phyloP scores from a whole-genome alignment of 2,888 invertebrate genomes.

The Drosophila cyrtoloma region DNA sequence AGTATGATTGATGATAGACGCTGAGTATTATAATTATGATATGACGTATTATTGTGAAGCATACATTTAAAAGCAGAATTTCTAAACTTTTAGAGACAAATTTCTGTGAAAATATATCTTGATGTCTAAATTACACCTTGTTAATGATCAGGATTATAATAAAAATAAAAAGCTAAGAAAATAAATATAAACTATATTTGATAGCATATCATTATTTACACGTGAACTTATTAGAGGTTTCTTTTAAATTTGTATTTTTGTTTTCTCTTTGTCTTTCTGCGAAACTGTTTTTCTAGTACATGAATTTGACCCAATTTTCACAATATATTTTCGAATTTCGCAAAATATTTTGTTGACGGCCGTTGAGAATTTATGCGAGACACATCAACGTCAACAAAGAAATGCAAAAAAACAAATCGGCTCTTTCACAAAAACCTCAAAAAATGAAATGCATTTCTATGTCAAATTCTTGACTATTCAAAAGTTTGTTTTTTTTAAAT shows the following conservation, averaged over 20 bases:
- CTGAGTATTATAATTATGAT: not conserved
- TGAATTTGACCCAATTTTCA: conserved; percentile 72
- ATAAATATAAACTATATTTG: not conserved
- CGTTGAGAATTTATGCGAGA: conserved; percentile 64
- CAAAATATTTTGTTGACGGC: conserved; percentile 35
- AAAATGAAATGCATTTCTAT: conserved; percentile 69
- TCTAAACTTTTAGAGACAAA: not conserved
- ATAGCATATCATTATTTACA: not conserved
- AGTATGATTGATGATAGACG: conserved; percentile 22
- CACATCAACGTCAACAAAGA: conserved; percentile 72
- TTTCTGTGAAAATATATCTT: not conserved
- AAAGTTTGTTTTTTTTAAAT: conserved; percentile 17
- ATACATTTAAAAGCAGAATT: not conserved
- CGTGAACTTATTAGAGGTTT: not conserved
- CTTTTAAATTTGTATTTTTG: conserved; percentile 2
- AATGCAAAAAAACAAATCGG: conserved; percentile 65
- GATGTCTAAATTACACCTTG: too few relatives aligned
- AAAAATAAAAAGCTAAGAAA: not conserved
- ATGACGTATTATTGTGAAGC: not conserved
- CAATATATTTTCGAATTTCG: conserved; percentile 48
- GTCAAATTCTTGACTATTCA: conserved; percentile 59
- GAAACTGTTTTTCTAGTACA: conserved; percentile 45
- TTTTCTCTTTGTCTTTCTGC: conserved; percentile 5
- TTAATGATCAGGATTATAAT: not conserved
- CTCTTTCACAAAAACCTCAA: conserved; percentile 27